Conservation (phyloP, 1,140 invertebrate species). For the Battus philenor region DNA sequence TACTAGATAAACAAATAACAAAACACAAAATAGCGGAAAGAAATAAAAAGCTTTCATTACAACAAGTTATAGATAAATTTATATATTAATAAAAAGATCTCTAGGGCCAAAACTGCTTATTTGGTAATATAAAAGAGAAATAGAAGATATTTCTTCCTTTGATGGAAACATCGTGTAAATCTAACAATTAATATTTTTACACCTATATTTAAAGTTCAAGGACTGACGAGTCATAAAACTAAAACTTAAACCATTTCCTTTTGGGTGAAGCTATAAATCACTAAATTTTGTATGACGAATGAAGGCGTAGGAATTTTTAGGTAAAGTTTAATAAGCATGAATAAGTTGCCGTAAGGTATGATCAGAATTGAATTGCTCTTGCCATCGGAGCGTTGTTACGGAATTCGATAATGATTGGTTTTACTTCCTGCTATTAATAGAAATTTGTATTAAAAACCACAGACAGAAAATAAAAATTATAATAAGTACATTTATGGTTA, state of each 20-base stretch:
- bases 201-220: not conserved
- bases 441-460: not conserved
- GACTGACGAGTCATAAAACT: conserved; percentile 1
- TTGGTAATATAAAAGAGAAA: too few relatives aligned
- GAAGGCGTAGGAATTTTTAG: conserved; percentile 18
- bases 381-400: conserved; percentile 14
- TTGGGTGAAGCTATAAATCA: conserved; percentile 17
- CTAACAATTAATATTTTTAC: too few relatives aligned
- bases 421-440: conserved; percentile 33
- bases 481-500: too few relatives aligned
- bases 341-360: conserved; percentile 20
- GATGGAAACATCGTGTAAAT: too few relatives aligned
- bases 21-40: too few relatives aligned
- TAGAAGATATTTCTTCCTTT: too few relatives aligned
- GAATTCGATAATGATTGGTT: conserved; percentile 36
- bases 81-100: too few relatives aligned
- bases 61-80: too few relatives aligned
- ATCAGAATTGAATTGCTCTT: conserved; percentile 21
- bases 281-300: conserved; percentile 24
- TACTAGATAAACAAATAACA: too few relatives aligned
- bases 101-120: too few relatives aligned
- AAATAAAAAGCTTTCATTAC: too few relatives aligned
- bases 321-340: conserved; percentile 8
- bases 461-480: too few relatives aligned
- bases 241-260: conserved; percentile 15